A percentile compares a stretch with the other conserved stretches of the same genome.
These are phyloP conservation scores for Actinia equina DNA, from an alignment of 64 coral and sea anemone genomes.

Conservation along the genomic window DNA sequence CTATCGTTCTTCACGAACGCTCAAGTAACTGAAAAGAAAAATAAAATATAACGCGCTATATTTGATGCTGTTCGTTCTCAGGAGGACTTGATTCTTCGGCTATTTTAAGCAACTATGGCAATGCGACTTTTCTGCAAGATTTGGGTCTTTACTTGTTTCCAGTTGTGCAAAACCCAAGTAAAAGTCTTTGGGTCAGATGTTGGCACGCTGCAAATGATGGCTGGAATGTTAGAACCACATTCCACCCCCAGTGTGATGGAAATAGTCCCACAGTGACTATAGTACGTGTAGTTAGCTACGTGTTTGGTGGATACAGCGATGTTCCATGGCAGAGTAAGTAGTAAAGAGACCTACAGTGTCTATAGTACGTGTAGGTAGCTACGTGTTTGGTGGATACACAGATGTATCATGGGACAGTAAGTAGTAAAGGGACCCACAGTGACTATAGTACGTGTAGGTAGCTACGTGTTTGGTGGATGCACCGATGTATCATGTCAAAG, in stretches of 20 bases:
- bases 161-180: background rate
- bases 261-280: constrained; percentile 45
- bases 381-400: too few species aligned
- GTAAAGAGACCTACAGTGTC: too few species aligned
- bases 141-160: background rate
- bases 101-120: constrained; percentile 1
- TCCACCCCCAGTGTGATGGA: constrained; percentile 21
- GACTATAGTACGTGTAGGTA: too few species aligned
- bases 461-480: too few species aligned
- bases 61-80: constrained; percentile 7
- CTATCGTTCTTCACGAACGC: too few species aligned
- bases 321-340: constrained; percentile 31
- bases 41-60: background rate
- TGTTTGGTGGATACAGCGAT: constrained; percentile 46
- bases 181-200: constrained; percentile 29
- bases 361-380: too few species aligned
- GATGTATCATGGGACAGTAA: too few species aligned
- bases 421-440: too few species aligned
- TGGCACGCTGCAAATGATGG: background rate
- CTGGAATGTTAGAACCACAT: constrained; percentile 8
- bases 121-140: background rate
- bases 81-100: constrained; percentile 11
- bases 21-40: background rate
- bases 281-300: constrained; percentile 17
- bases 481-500: too few species aligned